These are phyloP conservation scores for Drosophila subpulchrella DNA, from an alignment of 1,140 invertebrate species.

Conservation along the genomic window DNA sequence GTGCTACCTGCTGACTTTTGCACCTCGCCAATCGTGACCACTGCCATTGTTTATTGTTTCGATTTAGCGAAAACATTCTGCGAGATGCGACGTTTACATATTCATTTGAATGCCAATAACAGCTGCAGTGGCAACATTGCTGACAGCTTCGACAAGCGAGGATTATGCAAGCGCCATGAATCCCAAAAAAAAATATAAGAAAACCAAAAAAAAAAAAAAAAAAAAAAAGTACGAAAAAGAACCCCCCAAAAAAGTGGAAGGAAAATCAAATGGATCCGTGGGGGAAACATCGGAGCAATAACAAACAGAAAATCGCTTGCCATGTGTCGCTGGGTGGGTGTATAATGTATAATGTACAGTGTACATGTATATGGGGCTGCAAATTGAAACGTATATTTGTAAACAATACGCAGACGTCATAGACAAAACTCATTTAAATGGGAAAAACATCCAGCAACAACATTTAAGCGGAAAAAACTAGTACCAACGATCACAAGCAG, in stretches of 20 bases:
- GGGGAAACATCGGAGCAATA: constrained; percentile 32
- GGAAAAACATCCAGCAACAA: constrained; percentile 41
- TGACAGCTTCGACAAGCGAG: constrained; percentile 77
- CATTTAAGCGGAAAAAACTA: constrained; percentile 15
- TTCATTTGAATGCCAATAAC: constrained; percentile 81
- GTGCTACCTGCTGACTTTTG: constrained; percentile 54
- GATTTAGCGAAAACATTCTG: constrained; percentile 53
- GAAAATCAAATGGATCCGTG: constrained; percentile 57
- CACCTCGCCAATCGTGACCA: constrained; percentile 36
- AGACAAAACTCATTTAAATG: constrained; percentile 78
- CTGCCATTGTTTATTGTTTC: constrained; percentile 38
- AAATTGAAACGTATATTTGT: constrained; percentile 81
- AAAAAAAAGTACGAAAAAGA: constrained; percentile 13
- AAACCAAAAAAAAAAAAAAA: constrained; percentile 18
- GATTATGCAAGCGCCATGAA: constrained; percentile 77
- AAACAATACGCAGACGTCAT: constrained; percentile 81
- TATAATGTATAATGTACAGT: constrained; percentile 48
- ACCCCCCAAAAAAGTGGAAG: constrained; percentile 13
- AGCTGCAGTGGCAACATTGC: constrained; percentile 55
- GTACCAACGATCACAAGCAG: constrained; percentile 21
- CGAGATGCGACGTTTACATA: constrained; percentile 66
- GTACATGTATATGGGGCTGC: constrained; percentile 43
- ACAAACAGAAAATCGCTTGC: constrained; percentile 45
- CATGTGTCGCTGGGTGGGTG: constrained; percentile 67
- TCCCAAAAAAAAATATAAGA: constrained; percentile 22